Conservation (phyloP, 2,113 vertebrate species). For the Hyaena hyaena region DNA sequence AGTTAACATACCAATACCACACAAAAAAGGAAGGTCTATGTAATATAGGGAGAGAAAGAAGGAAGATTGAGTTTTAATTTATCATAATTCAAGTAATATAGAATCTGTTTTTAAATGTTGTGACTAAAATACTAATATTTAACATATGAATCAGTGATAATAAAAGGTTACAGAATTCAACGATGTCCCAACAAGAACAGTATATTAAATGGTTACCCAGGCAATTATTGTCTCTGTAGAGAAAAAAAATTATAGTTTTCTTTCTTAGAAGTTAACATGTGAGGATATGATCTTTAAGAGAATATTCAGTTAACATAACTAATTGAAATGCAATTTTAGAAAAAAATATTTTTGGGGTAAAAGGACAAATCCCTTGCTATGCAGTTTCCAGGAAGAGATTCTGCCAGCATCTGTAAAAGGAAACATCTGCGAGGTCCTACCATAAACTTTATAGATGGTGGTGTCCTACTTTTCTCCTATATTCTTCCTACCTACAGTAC, state of each 20-base stretch:
- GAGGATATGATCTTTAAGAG: neutral
- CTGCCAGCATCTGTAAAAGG: neutral
- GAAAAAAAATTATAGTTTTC: neutral
- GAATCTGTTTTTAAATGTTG: neutral
- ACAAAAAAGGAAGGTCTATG: neutral
- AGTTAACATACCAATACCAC: neutral
- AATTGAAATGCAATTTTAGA: neutral
- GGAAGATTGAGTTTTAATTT: neutral
- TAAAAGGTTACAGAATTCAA: neutral
- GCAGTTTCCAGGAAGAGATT: neutral
- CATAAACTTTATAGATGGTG: rapidly evolving
- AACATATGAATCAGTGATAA: neutral
- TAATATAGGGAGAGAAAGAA: neutral
- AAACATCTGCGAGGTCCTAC: neutral
- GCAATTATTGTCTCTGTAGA: neutral
- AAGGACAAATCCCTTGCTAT: neutral
- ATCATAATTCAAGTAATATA: neutral
- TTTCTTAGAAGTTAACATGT: neutral
- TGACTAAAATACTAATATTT: neutral
- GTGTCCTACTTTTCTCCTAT: neutral
- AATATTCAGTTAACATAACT: neutral
- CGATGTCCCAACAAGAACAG: neutral
- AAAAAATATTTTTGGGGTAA: neutral
- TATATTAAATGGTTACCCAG: neutral
- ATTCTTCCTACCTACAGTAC: neutral